Conservation (phyloP, 2,888 invertebrate genomes). For the Oligia fasciuncula region DNA sequence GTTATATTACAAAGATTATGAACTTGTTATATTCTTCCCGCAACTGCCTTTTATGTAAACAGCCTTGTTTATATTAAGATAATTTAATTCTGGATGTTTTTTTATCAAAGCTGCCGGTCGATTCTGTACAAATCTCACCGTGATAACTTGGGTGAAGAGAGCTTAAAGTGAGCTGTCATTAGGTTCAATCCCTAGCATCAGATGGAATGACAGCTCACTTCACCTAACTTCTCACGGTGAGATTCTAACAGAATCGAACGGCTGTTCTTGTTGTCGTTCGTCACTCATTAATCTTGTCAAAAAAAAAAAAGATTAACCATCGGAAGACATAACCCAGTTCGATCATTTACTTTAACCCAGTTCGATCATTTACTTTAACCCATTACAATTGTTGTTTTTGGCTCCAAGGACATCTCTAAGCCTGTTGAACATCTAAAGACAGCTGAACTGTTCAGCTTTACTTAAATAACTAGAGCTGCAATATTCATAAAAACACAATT, state of each 20-base stretch:
- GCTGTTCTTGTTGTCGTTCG: background rate
- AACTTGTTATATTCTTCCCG: constrained; percentile 1
- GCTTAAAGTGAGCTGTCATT: too few species aligned
- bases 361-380: constrained; percentile 5
- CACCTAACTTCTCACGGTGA: too few species aligned
- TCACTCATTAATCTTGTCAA: background rate
- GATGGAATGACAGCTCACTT: too few species aligned
- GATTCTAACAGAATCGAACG: too few species aligned
- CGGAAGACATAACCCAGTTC: constrained; percentile 39
- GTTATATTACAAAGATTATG: background rate
- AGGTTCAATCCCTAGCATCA: too few species aligned
- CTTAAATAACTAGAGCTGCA: constrained; percentile 44
- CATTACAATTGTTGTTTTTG: constrained; percentile 12
- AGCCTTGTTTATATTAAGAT: constrained; percentile 15
- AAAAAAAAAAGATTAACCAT: constrained; percentile 2
- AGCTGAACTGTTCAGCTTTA: constrained; percentile 30
- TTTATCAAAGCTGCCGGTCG: too few species aligned
- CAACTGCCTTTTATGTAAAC: constrained; percentile 3
- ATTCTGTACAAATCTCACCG: too few species aligned
- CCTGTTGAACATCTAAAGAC: constrained; percentile 21
- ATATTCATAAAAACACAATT: constrained; percentile 49
- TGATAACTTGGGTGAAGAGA: too few species aligned
- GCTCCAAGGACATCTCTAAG: constrained; percentile 22
- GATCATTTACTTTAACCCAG: background rate
- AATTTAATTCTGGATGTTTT: constrained; percentile 11